A percentile compares a stretch with the other conserved stretches of the same genome.
These are phyloP conservation scores for Deilephila elpenor DNA, from an alignment of 2,888 invertebrate species.

Conservation along the genomic window DNA sequence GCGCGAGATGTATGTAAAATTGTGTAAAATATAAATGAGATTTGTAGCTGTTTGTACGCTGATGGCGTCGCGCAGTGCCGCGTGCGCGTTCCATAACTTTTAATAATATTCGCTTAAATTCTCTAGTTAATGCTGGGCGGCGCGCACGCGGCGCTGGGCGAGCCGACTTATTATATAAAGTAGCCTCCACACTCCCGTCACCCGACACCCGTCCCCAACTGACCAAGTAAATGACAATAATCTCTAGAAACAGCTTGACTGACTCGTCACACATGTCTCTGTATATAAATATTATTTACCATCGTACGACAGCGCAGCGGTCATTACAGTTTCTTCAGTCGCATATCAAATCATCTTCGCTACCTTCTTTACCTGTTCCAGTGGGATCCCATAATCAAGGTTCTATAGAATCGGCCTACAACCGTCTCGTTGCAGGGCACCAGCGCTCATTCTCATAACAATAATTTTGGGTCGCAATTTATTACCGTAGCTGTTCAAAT, in stretches of 20 bases:
- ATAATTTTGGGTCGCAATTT: too few relatives aligned
- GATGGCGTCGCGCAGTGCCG: constrained; percentile 50
- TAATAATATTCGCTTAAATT: constrained; percentile 49
- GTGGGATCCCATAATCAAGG: neutral
- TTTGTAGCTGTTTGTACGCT: constrained; percentile 53
- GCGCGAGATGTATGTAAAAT: constrained; percentile 56
- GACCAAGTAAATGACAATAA: constrained; percentile 83
- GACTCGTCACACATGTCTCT: constrained; percentile 51
- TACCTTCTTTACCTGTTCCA: neutral
- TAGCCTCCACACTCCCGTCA: constrained; percentile 55
- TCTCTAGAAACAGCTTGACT: constrained; percentile 76
- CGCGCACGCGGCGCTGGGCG: constrained; percentile 48
- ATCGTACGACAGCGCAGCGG: constrained; percentile 23
- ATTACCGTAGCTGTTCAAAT: too few relatives aligned
- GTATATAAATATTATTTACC: constrained; percentile 11
- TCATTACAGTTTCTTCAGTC: constrained; percentile 4
- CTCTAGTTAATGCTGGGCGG: constrained; percentile 50
- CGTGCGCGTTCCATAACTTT: constrained; percentile 44
- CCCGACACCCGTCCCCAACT: constrained; percentile 57
- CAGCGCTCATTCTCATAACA: neutral
- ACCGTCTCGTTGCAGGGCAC: neutral
- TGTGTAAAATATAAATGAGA: constrained; percentile 57
- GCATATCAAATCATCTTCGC: neutral
- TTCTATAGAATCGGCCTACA: constrained; percentile 12
- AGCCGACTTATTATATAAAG: constrained; percentile 43